Base-by-base conservation (phyloP, 2,888 invertebrate species). In the Muschampia staudingeri region DNA sequence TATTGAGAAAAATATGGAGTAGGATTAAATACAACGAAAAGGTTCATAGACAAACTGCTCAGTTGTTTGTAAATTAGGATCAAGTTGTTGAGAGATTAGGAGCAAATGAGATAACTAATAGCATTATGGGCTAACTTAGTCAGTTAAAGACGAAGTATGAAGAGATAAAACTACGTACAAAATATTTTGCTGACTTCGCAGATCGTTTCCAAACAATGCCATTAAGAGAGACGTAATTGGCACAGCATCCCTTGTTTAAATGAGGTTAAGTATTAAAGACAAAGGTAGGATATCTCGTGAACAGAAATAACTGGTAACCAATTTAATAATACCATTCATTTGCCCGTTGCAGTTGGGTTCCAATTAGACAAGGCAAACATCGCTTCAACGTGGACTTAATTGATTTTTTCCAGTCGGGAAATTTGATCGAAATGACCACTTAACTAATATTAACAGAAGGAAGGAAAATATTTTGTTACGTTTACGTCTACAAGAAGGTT, bases 361-460 rank as follows among this genome's bases (percentile, higher is more conserved):
- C 25, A 71, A 14, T 71, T 14, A 44, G 12, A 42, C 12, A 71
- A 42, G 65, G 4, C 19, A 25, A 71, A 44, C 70, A 70, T 42
- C n/a, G 19, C 40, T n/a, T 40, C 11, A 70, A 70, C 19, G n/a
- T n/a, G 91, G 89, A 91, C 90, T 89, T 92, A 90, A 91, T 92
- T 92, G 91, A 92, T 94, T 92, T 92, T 69, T 75, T 80, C 9
- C 65, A 19, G 52, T 75, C 12, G 40, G 30, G 52, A 75, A 69
- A 75, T 75, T 80, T 69, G 52, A 75, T 75, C 52, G 52, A 37
- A 52, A 37, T 52, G 48, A 65, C 70, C 77, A 34, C 52, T 48
- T 30, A 61, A 61, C 25, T 25, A 61, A 61, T 61, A 25, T 25
- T 61, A 11, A 61, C 25, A 65, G 30, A 65, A 65, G 12, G 14